Conservation (phyloP, 2,797 vertebrate genomes). For the Enoplosus armatus region DNA sequence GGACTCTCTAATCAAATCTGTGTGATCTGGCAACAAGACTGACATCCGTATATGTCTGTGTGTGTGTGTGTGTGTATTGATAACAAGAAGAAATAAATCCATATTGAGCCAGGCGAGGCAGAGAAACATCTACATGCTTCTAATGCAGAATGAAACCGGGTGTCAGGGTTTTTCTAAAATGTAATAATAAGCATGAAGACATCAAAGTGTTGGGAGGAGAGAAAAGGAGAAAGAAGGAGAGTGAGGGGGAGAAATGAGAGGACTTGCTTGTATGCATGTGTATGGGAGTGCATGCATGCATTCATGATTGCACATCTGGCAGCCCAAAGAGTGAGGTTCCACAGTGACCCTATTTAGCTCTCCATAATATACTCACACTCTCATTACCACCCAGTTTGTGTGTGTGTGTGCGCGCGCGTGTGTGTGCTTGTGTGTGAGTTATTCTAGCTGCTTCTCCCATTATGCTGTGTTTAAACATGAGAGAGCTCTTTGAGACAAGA, state of each 20-base stretch:
- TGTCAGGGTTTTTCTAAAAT: slow-evolving; percentile 50
- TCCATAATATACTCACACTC: slow-evolving; percentile 63
- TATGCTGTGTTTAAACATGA: slow-evolving; percentile 82
- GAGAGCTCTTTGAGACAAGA: slow-evolving; percentile 79
- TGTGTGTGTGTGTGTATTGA: slow-evolving; percentile 48
- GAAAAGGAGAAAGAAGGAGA: slow-evolving; percentile 6
- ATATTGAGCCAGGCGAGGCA: slow-evolving; percentile 31
- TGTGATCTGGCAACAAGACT: slow-evolving; percentile 80
- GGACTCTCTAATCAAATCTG: slow-evolving; percentile 84
- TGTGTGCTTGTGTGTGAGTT: slow-evolving; percentile 37
- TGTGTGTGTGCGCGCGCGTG: slow-evolving; percentile 18
- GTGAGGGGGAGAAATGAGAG: slow-evolving; percentile 5
- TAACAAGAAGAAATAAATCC: slow-evolving; percentile 58
- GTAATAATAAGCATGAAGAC: slow-evolving; percentile 62
- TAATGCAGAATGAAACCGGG: slow-evolving; percentile 45
- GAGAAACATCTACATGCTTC: slow-evolving; percentile 41
- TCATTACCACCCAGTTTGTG: slow-evolving; percentile 61
- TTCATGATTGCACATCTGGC: slow-evolving; percentile 74
- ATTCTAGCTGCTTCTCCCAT: slow-evolving; percentile 68
- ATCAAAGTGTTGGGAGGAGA: slow-evolving; percentile 41
- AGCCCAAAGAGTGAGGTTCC: slow-evolving; percentile 59
- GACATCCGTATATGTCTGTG: slow-evolving; percentile 60
- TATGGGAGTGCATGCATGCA: slow-evolving; percentile 53
- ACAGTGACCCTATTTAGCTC: slow-evolving; percentile 74
- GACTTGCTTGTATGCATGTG: slow-evolving; percentile 42